Base-by-base conservation (phyloP, 2,113 vertebrate species). In the Sinocyclocheilus anshuiensis region DNA sequence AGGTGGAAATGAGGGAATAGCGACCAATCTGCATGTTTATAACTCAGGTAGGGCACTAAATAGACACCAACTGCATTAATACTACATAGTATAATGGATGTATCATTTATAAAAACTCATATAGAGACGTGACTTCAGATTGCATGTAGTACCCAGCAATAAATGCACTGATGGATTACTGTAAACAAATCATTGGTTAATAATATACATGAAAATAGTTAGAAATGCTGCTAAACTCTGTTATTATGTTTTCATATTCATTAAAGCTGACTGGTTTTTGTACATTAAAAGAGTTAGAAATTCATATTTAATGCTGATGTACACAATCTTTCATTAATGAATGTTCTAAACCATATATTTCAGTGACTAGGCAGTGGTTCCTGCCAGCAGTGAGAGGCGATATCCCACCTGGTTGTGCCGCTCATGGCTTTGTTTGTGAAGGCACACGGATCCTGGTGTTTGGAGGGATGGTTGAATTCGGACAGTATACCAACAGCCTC, bases 391-490 rank as follows among this genome's bases (percentile, higher is more conserved):
- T 99, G 86, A 95, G 98, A 92, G 98, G 98, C 29, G 98, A 99
- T 93, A 99, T 99, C 90, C 98, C 98, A 9, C 97, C 98, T 45
- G 98, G 98, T 74, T 99, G 97, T 84, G 98, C 98, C 29, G 97
- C 98, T 12, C 97, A 99, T 89, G 98, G 98, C 89, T 97, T 99
- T 88, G 97, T 97, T 88, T 99, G 97, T 84, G 98, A 99, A 87
- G 97, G 97, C 15, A 97, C 96, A 77, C 95, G 98, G 82, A 96
- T 99, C 85, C 90, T 99, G 88, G 96, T 99, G 26, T 99, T 99
- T 89, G 98, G 98, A 53, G 98, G 98, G 86, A 99, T 99, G 98
- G 95, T 99, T 89, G 98, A 99, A 93, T 99, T 96, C 89, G 98
- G 98, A 86, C 97, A 98, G 94, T 99, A 99, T 91, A 97, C 96